Evolutionary conservation across 2,113 vertebrate genomes (phyloP).

Genomic region (Vidua macroura): DNA sequence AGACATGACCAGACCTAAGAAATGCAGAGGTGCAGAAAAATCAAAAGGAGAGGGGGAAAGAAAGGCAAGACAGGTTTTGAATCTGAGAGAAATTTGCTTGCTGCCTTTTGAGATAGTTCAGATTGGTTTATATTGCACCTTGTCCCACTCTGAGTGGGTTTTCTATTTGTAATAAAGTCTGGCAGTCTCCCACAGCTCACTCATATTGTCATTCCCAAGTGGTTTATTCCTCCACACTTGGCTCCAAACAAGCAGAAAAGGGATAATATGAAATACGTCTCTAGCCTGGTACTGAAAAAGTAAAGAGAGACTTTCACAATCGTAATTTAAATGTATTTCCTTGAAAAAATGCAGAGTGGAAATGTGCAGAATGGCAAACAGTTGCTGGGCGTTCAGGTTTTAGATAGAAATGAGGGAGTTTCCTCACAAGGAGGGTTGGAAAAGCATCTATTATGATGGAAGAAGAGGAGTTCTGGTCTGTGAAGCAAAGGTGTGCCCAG

Average conservation of each 20-base stretch:
- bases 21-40: background rate
- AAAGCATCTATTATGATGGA: background rate
- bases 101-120: background rate
- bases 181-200: background rate
- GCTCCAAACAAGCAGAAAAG: background rate
- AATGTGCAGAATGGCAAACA: background rate
- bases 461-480: background rate
- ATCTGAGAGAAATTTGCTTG: background rate
- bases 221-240: background rate
- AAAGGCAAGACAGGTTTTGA: background rate
- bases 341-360: background rate
- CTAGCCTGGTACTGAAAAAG: background rate
- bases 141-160: background rate
- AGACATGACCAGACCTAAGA: background rate
- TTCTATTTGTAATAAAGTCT: background rate
- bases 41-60: background rate
- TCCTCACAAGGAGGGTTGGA: background rate
- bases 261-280: background rate
- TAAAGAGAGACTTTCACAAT: background rate
- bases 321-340: background rate
- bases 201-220: background rate
- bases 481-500: background rate
- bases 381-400: background rate
- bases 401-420: background rate
- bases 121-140: background rate